Conservation (phyloP, 1,140 invertebrate genomes). For the Archivesica marissinica region DNA sequence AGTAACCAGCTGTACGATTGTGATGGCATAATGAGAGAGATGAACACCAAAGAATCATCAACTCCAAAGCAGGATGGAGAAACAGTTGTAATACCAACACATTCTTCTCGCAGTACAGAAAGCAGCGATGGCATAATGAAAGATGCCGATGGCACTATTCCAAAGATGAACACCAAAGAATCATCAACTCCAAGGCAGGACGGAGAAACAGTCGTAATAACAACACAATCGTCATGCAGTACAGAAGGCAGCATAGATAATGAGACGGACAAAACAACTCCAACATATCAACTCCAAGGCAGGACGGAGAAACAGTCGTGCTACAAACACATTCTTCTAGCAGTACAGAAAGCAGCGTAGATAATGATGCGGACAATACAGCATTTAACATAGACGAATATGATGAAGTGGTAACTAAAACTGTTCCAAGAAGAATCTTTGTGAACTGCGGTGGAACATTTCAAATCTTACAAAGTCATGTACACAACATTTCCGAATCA, state of each 20-base stretch:
- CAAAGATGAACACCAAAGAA: neutral
- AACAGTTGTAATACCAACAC: neutral
- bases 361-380: neutral
- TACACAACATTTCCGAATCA: conserved; percentile 8
- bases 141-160: neutral
- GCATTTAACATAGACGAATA: neutral
- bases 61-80: neutral
- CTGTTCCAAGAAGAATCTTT: neutral
- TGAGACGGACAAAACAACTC: neutral
- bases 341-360: neutral
- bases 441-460: conserved; percentile 20
- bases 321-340: neutral
- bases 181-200: neutral
- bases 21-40: neutral
- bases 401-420: neutral
- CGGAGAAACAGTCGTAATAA: neutral
- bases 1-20: conserved; percentile 23
- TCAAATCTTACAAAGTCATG: conserved; percentile 7
- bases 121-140: conserved; percentile 2
- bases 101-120: neutral
- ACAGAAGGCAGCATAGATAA: neutral
- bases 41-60: neutral
- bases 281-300: neutral
- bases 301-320: neutral
- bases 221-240: neutral